Evolutionary conservation across 30 jellyfish, hydroid and myxozoan species (phyloP).

Genomic region (Aurelia coerulea): DNA sequence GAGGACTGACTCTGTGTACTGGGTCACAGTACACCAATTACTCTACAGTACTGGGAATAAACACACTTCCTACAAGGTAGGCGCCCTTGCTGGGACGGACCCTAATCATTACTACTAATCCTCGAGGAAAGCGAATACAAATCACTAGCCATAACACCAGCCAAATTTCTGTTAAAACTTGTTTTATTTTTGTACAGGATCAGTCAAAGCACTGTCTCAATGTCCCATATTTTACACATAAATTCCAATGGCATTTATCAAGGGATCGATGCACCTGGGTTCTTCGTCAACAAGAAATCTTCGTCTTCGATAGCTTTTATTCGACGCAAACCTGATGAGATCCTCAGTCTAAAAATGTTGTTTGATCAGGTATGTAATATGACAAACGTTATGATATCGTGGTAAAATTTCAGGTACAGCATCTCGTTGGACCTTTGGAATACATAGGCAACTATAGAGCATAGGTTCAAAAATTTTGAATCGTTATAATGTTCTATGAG

Average conservation of each 20-base stretch:
- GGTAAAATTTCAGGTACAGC: too few relatives aligned
- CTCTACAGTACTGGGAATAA: too few relatives aligned
- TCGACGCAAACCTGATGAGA: neutral
- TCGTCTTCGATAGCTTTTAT: constrained; percentile 41
- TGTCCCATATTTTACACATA: constrained; percentile 6
- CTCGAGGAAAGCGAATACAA: neutral
- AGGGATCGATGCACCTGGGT: constrained; percentile 28
- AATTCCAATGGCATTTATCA: constrained; percentile 3
- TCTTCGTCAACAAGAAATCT: constrained; percentile 17
- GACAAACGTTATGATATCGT: too few relatives aligned
- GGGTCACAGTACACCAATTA: too few relatives aligned
- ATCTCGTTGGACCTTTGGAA: too few relatives aligned
- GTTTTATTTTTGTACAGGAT: neutral
- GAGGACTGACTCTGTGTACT: too few relatives aligned
- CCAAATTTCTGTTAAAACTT: neutral
- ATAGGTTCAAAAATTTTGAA: too few relatives aligned
- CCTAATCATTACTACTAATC: too few relatives aligned
- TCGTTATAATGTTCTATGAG: too few relatives aligned
- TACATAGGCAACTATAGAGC: too few relatives aligned
- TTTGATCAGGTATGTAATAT: constrained; percentile 8
- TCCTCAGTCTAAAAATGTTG: neutral
- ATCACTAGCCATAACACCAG: neutral
- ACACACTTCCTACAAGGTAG: too few relatives aligned
- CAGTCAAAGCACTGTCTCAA: constrained; percentile 17
- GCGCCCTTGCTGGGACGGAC: too few relatives aligned